phyloP scores from a whole-genome alignment of 2,888 invertebrate genomes.

The Dorcus parallelipipedus region DNA sequence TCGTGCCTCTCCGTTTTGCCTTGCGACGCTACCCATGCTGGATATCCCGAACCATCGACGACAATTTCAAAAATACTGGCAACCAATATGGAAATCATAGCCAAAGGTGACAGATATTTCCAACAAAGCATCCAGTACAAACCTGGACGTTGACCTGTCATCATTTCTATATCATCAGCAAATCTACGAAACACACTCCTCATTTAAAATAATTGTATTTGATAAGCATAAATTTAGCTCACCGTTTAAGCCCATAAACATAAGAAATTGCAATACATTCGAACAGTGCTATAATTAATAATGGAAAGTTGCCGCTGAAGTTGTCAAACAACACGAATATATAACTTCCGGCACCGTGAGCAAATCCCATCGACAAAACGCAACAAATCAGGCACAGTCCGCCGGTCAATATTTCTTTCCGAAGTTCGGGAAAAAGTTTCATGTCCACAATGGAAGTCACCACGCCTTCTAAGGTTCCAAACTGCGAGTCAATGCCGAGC shows the following conservation, averaged over 20 bases:
- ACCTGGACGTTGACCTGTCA: constrained; percentile 87
- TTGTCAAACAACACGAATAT: constrained; percentile 91
- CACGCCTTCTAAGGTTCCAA: constrained; percentile 93
- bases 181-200: constrained; percentile 58
- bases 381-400: constrained; percentile 78
- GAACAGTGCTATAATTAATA: constrained; percentile 88
- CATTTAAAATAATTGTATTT: neutral
- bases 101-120: constrained; percentile 88
- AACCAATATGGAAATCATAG: constrained; percentile 81
- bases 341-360: constrained; percentile 91
- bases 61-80: constrained; percentile 81
- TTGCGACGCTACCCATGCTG: constrained; percentile 74
- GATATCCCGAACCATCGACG: constrained; percentile 78
- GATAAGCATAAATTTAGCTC: constrained; percentile 30
- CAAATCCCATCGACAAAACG: constrained; percentile 82
- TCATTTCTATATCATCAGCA: constrained; percentile 90
- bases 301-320: constrained; percentile 89
- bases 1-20: constrained; percentile 72
- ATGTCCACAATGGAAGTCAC: constrained; percentile 94
- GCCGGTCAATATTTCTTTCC: constrained; percentile 86
- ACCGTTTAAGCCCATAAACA: constrained; percentile 89
- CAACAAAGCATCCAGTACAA: constrained; percentile 92
- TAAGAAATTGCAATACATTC: constrained; percentile 92
- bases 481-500: constrained; percentile 94
- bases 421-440: constrained; percentile 87